phyloP scores from a whole-genome alignment of 1,140 invertebrate species.

The Hyphantria cunea region DNA sequence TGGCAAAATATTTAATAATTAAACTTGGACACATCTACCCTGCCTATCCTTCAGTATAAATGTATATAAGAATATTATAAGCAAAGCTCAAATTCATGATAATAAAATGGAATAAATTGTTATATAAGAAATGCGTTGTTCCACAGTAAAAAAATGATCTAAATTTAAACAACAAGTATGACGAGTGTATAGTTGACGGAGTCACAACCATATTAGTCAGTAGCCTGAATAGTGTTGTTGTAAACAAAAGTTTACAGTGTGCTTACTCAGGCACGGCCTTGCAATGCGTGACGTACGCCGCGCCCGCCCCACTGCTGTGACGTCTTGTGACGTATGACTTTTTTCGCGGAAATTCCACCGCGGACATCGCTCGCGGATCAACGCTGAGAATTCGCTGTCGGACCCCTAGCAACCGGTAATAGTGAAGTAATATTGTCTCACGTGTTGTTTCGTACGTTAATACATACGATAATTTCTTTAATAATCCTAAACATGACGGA shows the following conservation, averaged over 20 bases:
- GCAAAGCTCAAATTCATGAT: no score
- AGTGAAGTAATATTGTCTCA: not conserved
- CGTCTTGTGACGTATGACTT: constrained; percentile 61
- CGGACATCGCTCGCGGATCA: constrained; percentile 59
- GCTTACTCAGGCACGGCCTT: constrained; percentile 58
- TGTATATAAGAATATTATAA: no score
- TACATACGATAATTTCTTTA: no score
- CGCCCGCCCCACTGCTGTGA: constrained; percentile 54
- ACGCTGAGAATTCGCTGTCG: constrained; percentile 21
- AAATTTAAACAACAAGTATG: no score
- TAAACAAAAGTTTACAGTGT: constrained; percentile 38
- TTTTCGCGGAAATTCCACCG: constrained; percentile 78
- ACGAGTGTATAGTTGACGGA: no score
- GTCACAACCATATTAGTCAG: constrained; percentile 35
- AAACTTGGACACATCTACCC: no score
- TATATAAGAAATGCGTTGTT: no score
- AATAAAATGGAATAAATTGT: no score
- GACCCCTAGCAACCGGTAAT: constrained; percentile 24
- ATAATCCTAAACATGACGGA: no score
- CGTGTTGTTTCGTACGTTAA: not conserved
- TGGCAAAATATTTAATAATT: no score
- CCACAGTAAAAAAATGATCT: no score
- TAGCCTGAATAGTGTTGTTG: constrained; percentile 14
- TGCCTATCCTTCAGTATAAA: no score
- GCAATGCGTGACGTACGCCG: constrained; percentile 53